These are phyloP conservation scores for Myrmecophaga tridactyla DNA, from an alignment of 2,113 vertebrate species.

Conservation along the genomic window DNA sequence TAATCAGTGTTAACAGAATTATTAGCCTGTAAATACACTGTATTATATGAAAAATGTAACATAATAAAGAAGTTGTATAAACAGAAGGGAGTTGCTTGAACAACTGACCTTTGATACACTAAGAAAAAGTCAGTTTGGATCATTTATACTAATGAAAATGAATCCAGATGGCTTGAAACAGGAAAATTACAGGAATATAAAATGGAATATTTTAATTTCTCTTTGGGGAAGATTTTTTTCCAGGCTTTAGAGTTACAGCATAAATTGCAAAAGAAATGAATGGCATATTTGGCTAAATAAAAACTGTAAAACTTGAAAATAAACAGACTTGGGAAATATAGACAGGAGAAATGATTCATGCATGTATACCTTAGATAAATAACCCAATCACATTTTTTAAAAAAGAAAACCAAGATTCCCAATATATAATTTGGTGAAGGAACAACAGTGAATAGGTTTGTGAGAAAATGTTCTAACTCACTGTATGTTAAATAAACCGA, in stretches of 20 bases:
- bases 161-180: slow-evolving; percentile 9
- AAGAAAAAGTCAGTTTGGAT: not conserved
- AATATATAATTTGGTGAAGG: slow-evolving; percentile 23
- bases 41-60: not conserved
- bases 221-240: not conserved
- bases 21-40: not conserved
- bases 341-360: not conserved
- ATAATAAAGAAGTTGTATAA: too few species aligned
- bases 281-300: not conserved
- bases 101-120: not conserved
- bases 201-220: not conserved
- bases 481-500: not conserved
- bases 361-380: not conserved
- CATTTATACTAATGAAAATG: not conserved
- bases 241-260: not conserved
- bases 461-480: not conserved
- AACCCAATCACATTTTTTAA: not conserved
- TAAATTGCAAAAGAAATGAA: not conserved
- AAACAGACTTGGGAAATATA: not conserved
- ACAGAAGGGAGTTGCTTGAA: not conserved
- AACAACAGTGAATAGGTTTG: not conserved
- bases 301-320: not conserved
- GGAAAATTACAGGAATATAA: not conserved
- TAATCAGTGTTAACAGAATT: not conserved
- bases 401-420: not conserved